A percentile compares a stretch with the other conserved stretches of the same genome.
phyloP scores from a whole-genome alignment of 35 echinoderm and acorn worm species.

The Strongylocentrotus purpuratus region DNA sequence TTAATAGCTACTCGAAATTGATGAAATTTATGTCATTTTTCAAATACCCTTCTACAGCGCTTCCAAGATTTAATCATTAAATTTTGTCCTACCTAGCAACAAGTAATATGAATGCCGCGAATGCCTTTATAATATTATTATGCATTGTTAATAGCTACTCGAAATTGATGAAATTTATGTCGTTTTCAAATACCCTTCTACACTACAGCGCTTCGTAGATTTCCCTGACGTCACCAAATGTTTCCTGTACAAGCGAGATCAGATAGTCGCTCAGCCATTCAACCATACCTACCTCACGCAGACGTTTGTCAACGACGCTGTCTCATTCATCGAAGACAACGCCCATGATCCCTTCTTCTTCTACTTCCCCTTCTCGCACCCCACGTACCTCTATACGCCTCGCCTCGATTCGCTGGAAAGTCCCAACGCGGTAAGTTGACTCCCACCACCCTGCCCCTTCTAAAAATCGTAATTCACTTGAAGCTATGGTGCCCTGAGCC shows the following conservation, averaged over 20 bases:
- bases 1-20: too few species aligned
- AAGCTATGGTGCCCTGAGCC: too few species aligned
- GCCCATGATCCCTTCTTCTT: conserved; percentile 69
- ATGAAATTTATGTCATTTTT: neutral
- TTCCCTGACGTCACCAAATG: conserved; percentile 55
- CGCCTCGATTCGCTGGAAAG: conserved; percentile 51
- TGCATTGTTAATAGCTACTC: too few species aligned
- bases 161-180: neutral
- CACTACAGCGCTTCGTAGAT: neutral
- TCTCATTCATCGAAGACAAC: conserved; percentile 60
- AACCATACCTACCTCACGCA: conserved; percentile 59
- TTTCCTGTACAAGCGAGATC: conserved; percentile 64
- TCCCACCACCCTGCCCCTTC: too few species aligned
- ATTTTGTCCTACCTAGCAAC: too few species aligned
- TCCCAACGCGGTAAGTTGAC: conserved; percentile 59
- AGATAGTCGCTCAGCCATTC: conserved; percentile 64
- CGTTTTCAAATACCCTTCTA: neutral
- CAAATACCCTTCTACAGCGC: neutral
- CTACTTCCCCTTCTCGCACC: conserved; percentile 61
- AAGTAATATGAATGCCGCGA: too few species aligned
- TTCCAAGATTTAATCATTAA: too few species aligned
- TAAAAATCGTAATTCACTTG: too few species aligned
- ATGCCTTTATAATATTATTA: too few species aligned
- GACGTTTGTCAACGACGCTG: conserved; percentile 62
- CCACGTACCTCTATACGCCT: conserved; percentile 56